These are phyloP conservation scores for Ligdia adustata DNA, from an alignment of 2,888 invertebrate species.

Conservation along the genomic window DNA sequence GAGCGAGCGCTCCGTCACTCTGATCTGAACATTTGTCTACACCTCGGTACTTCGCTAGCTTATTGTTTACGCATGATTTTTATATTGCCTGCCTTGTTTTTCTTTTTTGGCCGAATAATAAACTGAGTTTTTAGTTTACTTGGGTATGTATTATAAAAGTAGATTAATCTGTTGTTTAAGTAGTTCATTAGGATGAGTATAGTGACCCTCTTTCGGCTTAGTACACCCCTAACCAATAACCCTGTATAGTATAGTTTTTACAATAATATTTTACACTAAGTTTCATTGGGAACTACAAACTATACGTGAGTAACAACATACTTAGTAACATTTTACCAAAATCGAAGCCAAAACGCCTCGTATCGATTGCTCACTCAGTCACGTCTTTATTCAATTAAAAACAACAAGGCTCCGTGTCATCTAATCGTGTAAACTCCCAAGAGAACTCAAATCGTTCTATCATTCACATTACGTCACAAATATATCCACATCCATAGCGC, in stretches of 20 bases:
- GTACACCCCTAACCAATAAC: no score
- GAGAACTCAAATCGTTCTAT: constrained; percentile 66
- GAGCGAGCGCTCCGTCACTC: constrained; percentile 62
- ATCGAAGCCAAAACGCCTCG: no score
- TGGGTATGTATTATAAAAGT: no score
- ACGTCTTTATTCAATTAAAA: not conserved
- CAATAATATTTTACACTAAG: no score
- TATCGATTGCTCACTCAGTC: not conserved
- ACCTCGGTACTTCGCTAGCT: constrained; percentile 14
- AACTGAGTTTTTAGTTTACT: no score
- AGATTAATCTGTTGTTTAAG: no score
- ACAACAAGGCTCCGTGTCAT: constrained; percentile 59
- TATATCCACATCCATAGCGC: constrained; percentile 67
- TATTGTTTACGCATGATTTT: constrained; percentile 15
- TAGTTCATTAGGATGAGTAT: no score
- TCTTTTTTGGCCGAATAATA: not conserved
- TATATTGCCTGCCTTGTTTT: not conserved
- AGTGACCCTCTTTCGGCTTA: no score
- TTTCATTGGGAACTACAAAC: no score
- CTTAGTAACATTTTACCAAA: no score
- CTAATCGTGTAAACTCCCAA: constrained; percentile 73
- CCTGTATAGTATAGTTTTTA: no score
- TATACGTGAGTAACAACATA: no score
- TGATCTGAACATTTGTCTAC: constrained; percentile 61
- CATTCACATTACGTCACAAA: constrained; percentile 60